Evolutionary conservation across 2,888 invertebrate species (phyloP).

Genomic region (Tachina lurida): DNA sequence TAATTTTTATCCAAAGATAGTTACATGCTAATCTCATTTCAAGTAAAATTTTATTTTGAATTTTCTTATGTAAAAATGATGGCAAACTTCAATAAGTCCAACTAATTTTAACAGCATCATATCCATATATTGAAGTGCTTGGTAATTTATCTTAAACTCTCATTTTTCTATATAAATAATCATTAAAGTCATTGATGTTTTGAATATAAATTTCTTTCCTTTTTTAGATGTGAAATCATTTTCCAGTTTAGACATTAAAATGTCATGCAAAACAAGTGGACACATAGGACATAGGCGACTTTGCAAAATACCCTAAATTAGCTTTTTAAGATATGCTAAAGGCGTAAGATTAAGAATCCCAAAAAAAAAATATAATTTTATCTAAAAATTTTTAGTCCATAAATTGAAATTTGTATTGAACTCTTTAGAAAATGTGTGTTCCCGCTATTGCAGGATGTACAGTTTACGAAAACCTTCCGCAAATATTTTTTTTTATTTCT

Average conservation of each 20-base stretch:
- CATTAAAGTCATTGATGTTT: conserved; percentile 29
- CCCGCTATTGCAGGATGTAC: not conserved
- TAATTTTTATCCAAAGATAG: no score
- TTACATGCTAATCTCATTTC: no score
- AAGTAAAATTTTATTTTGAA: no score
- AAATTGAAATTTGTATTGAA: no score
- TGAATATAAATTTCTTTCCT: conserved; percentile 9
- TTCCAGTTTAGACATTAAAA: conserved; percentile 2
- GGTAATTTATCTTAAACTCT: conserved; percentile 15
- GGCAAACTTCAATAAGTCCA: conserved; percentile 4
- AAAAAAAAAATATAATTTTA: not conserved
- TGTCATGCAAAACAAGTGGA: not conserved
- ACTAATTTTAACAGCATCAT: conserved; percentile 2
- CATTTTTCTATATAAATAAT: conserved; percentile 4
- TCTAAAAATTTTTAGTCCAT: no score
- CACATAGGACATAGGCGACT: not conserved
- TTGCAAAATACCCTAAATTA: not conserved
- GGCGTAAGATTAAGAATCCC: not conserved
- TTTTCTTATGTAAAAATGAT: not conserved
- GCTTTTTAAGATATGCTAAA: not conserved
- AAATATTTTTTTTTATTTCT: conserved; percentile 5
- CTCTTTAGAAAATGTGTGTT: not conserved
- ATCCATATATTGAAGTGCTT: not conserved
- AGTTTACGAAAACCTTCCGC: not conserved
- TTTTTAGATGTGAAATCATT: conserved; percentile 15